Evolutionary conservation across 2,113 vertebrate genomes (phyloP).

Genomic region (Tragelaphus scriptus): DNA sequence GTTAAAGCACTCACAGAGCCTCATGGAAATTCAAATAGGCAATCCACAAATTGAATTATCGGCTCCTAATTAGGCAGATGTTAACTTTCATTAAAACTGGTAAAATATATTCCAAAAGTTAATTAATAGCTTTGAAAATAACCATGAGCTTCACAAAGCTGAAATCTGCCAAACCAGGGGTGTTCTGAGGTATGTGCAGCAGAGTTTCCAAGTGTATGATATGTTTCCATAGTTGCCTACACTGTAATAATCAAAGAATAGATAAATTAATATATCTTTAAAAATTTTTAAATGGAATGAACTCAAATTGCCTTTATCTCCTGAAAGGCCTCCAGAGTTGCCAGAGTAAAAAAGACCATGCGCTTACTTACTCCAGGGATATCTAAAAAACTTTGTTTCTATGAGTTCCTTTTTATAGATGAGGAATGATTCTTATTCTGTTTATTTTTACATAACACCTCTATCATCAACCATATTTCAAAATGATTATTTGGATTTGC

Average conservation of each 20-base stretch:
- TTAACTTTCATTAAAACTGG: slow-evolving; percentile 42
- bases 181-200: background rate
- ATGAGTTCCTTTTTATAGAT: background rate
- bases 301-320: slow-evolving; percentile 9
- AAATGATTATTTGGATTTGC: background rate
- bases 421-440: background rate
- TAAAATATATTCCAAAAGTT: slow-evolving; percentile 28
- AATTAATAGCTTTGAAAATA: slow-evolving; percentile 35
- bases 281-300: background rate
- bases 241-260: background rate
- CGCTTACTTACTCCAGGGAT: background rate
- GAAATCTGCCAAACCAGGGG: background rate
- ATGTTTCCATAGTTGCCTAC: background rate
- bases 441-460: background rate
- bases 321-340: background rate
- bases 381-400: background rate
- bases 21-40: background rate
- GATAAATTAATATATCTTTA: background rate
- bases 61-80: slow-evolving; percentile 18
- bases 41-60: slow-evolving; percentile 51
- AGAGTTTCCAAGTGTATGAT: background rate
- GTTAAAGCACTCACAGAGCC: background rate
- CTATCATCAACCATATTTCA: background rate
- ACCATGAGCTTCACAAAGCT: background rate
- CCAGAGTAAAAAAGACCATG: background rate